Evolutionary conservation across 2,113 vertebrate genomes (phyloP).

Genomic region (Triplophysa tibetana): DNA sequence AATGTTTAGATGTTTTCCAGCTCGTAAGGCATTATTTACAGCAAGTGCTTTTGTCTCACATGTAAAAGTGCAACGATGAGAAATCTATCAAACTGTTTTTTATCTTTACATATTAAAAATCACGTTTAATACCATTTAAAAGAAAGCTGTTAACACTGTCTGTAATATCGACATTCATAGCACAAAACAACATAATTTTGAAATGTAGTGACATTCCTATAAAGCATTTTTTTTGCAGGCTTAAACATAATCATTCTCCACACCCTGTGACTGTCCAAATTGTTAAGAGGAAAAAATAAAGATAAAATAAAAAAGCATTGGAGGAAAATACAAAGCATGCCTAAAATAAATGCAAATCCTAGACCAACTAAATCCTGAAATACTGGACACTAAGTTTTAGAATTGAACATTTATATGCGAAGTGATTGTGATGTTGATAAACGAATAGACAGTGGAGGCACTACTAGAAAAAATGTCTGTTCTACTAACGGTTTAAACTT

Average conservation of each 20-base stretch:
- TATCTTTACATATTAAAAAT: slow-evolving; percentile 30
- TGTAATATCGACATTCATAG: slow-evolving; percentile 59
- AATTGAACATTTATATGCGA: background rate
- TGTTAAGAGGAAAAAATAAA: background rate
- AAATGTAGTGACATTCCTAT: slow-evolving; percentile 30
- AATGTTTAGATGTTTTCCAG: slow-evolving; percentile 39
- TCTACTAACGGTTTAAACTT: slow-evolving; percentile 9
- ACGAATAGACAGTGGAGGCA: slow-evolving; percentile 21
- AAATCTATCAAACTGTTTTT: slow-evolving; percentile 23
- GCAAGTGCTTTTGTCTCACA: slow-evolving; percentile 58
- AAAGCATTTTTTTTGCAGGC: slow-evolving; percentile 11
- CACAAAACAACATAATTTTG: slow-evolving; percentile 38
- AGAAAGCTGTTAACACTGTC: slow-evolving; percentile 24
- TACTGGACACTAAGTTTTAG: slow-evolving; percentile 1
- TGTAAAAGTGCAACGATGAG: slow-evolving; percentile 46
- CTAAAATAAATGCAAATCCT: background rate
- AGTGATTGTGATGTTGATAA: slow-evolving; percentile 9
- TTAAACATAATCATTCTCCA: slow-evolving; percentile 30
- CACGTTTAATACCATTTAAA: slow-evolving; percentile 36
- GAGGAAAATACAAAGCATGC: background rate
- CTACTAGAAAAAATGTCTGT: slow-evolving; percentile 15
- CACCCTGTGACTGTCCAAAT: slow-evolving; percentile 32
- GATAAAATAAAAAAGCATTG: too few relatives aligned
- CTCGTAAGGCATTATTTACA: slow-evolving; percentile 65
- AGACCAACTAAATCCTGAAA: background rate